Base-by-base conservation (phyloP, 2,888 invertebrate genomes). In the Cheilosia impressa region DNA sequence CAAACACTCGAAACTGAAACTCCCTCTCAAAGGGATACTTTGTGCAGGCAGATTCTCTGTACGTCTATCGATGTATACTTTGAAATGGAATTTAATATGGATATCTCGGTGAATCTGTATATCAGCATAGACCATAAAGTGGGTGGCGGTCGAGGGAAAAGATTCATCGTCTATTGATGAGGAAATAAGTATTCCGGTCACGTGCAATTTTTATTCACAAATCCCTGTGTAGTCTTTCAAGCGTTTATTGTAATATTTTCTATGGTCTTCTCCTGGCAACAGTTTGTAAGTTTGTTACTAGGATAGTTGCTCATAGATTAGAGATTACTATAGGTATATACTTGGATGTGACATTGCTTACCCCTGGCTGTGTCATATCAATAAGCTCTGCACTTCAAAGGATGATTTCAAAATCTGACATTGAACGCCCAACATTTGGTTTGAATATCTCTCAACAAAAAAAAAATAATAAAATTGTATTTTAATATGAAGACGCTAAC, bases 171-270 rank as follows among this genome's bases (percentile, higher is more conserved):
- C 58, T 75, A 71, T 76, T 87, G 83, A 87, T 83, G 80, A 78
- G 80, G 82, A 63, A 77, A 88, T 87, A 88, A 85, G 79, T 85
- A 88, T 88, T 85, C 85, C 43, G 75, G 88, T 88, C 88, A 88
- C 88, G 88, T 88, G 88, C 87, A 73, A 60, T 85, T 87, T 85
- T 88, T 84, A 85, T 88, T 85, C 82, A 79, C 57, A 87, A 88
- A 87, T 87, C 84, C 73, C 55, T 84, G 76, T 83, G 75, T 68
- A 84, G 77, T 63, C 52, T 79, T 73, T 75, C 22, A 53, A 58
- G 38, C 31, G 53, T 81, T 78, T 75, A 63, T 80, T 73, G 60
- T 66, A 58, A 73, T 55, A 65, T 80, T 72, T 76, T 65, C 17
- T 68, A 53, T 53, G 75, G 60, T 60, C 41, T 52, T 60, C 62